Evolutionary conservation across 2,888 invertebrate genomes (phyloP).

Genomic region (Trisateles emortualis): DNA sequence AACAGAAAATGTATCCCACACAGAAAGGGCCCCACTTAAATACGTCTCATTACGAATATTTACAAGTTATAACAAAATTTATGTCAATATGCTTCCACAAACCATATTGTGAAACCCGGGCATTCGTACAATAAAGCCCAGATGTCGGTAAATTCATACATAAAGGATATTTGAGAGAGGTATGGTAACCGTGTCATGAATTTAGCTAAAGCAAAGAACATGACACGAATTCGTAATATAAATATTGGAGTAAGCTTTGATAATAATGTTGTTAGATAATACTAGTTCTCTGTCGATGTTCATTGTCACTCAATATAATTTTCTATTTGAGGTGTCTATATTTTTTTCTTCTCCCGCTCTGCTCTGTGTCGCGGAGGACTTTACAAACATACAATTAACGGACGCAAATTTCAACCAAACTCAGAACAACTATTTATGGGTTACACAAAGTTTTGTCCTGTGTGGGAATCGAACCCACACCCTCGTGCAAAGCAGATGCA

Average conservation of each 20-base stretch:
- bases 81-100: not conserved
- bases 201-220: not conserved
- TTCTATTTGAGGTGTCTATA: not conserved
- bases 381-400: no score
- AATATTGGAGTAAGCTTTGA: not conserved
- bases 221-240: not conserved
- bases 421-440: no score
- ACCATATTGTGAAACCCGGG: not conserved
- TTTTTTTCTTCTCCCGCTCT: not conserved
- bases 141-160: constrained; percentile 21
- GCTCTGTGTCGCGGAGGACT: no score
- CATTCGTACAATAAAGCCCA: constrained; percentile 25
- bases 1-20: not conserved
- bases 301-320: not conserved
- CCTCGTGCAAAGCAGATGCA: no score
- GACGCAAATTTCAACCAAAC: no score
- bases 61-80: not conserved
- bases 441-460: no score
- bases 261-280: not conserved
- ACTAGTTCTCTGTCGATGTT: not conserved
- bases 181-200: not conserved
- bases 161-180: not conserved
- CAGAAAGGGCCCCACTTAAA: not conserved
- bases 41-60: not conserved
- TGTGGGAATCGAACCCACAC: no score